Conservation (phyloP, 2,797 vertebrate species). For the Danio albolineatus region DNA sequence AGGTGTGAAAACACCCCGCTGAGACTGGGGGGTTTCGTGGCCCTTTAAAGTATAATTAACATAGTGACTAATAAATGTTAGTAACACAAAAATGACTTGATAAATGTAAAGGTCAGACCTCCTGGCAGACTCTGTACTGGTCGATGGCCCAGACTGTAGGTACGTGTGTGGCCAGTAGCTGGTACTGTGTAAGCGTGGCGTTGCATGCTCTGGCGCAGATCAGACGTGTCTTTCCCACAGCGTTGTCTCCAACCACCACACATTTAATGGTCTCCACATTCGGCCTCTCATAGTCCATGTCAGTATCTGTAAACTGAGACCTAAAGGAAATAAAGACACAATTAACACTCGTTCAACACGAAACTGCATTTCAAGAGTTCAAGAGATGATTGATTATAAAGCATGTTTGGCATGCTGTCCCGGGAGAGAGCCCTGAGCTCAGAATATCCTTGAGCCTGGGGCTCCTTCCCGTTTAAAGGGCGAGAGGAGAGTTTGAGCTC, state of each 20-base stretch:
- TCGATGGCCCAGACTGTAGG: conserved; percentile 90
- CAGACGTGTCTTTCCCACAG: conserved; percentile 87
- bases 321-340: conserved; percentile 61
- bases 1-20: no score
- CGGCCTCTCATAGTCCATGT: conserved; percentile 92
- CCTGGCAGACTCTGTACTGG: conserved; percentile 88
- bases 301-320: conserved; percentile 88
- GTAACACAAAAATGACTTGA: no score
- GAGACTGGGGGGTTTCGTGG: no score
- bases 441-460: no score
- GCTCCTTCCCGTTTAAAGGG: no score
- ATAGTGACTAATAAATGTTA: no score
- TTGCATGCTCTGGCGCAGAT: conserved; percentile 88
- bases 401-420: no score
- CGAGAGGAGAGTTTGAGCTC: no score
- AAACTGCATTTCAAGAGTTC: no score
- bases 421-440: no score
- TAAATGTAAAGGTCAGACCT: conserved; percentile 74
- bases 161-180: conserved; percentile 88
- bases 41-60: no score
- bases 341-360: neutral
- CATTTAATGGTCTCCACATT: conserved; percentile 92
- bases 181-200: conserved; percentile 88
- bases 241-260: conserved; percentile 89
- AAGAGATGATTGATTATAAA: no score